Conservation (phyloP, 2,888 invertebrate genomes). For the Syritta pipiens region DNA sequence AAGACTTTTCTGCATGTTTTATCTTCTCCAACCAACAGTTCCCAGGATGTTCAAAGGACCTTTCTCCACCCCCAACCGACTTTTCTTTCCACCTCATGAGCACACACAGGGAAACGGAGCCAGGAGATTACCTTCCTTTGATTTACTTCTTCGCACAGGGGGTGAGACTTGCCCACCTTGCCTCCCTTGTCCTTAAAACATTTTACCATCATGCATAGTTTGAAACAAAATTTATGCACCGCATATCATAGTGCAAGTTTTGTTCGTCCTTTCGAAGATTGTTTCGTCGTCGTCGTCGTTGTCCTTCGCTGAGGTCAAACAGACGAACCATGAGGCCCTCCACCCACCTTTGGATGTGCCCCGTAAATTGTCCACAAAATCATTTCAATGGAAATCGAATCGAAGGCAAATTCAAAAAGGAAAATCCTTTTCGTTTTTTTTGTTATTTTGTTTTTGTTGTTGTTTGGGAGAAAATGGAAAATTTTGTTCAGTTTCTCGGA, state of each 20-base stretch:
- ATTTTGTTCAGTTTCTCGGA: too few relatives aligned
- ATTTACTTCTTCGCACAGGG: conserved; percentile 3
- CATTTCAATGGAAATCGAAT: conserved; percentile 27
- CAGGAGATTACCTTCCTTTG: conserved; percentile 55
- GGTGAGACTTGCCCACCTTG: background rate
- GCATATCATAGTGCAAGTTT: conserved; percentile 3
- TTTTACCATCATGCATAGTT: conserved; percentile 34
- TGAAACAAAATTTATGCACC: conserved; percentile 36
- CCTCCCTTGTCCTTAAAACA: conserved; percentile 30
- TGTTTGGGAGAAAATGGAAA: too few relatives aligned
- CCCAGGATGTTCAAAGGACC: conserved; percentile 14
- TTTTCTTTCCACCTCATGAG: conserved; percentile 59
- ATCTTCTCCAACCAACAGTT: conserved; percentile 38
- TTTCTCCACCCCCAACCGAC: conserved; percentile 56
- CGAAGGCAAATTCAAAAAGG: conserved; percentile 1
- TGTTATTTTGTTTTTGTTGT: too few relatives aligned
- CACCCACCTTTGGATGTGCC: too few relatives aligned
- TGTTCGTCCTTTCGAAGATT: conserved; percentile 6
- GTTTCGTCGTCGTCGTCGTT: too few relatives aligned
- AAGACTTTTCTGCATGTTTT: too few relatives aligned
- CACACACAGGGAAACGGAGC: conserved; percentile 43
- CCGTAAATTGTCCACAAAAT: conserved; percentile 31
- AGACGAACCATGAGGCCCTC: too few relatives aligned
- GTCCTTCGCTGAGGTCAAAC: conserved; percentile 19
- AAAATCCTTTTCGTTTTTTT: too few relatives aligned